Conservation (phyloP, 1,140 invertebrate genomes). For the Pteromalus puparum region DNA sequence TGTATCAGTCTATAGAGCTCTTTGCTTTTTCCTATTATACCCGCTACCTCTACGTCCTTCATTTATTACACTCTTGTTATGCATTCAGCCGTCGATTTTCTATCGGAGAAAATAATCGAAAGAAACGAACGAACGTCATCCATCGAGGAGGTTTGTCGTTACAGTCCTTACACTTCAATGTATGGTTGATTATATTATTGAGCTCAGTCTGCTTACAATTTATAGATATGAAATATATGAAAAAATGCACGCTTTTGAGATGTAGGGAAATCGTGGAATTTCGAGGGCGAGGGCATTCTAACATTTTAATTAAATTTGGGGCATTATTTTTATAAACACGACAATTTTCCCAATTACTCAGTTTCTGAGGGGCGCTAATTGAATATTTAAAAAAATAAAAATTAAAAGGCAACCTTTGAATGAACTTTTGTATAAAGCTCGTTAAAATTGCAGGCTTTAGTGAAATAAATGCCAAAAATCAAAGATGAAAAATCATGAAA, state of each 20-base stretch:
- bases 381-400: too few species aligned
- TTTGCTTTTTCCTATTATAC: conserved; percentile 48
- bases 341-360: too few species aligned
- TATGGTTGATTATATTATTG: background rate
- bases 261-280: background rate
- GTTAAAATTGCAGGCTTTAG: too few species aligned
- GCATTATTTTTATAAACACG: too few species aligned
- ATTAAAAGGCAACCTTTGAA: too few species aligned
- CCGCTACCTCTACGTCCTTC: conserved; percentile 15
- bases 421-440: too few species aligned
- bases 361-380: too few species aligned
- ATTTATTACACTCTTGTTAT: background rate
- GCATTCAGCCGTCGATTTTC: background rate
- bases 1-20: conserved; percentile 66
- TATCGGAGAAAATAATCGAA: background rate
- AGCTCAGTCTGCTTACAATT: background rate
- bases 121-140: background rate
- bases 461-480: too few species aligned
- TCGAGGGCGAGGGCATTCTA: too few species aligned
- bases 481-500: too few species aligned
- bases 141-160: background rate
- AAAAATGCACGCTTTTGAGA: background rate
- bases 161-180: background rate
- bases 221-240: too few species aligned
- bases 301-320: too few species aligned